Evolutionary conservation across 2,113 vertebrate genomes (phyloP).

Genomic region (Ochotona curzoniae): DNA sequence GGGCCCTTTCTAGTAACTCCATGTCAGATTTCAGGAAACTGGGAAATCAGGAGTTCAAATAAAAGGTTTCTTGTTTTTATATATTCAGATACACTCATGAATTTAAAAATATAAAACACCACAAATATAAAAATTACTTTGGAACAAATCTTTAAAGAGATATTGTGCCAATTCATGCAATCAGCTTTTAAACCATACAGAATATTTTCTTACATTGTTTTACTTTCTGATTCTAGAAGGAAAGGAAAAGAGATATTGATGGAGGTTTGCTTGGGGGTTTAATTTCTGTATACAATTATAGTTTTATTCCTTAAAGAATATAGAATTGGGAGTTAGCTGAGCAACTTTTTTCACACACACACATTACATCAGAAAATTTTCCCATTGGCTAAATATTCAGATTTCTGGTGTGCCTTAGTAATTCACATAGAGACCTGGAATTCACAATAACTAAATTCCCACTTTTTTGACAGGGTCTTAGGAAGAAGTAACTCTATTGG

Average conservation of each 20-base stretch:
- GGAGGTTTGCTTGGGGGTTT: background rate
- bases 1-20: background rate
- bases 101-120: conserved; percentile 19
- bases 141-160: background rate
- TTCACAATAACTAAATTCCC: background rate
- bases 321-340: background rate
- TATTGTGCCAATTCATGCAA: background rate
- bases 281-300: background rate
- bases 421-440: background rate
- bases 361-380: conserved; percentile 36
- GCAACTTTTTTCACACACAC: background rate
- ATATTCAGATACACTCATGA: background rate
- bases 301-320: background rate
- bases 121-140: background rate
- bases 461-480: background rate
- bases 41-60: background rate
- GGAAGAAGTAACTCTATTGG: background rate
- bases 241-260: background rate
- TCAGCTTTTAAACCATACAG: background rate
- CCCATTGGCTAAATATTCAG: background rate
- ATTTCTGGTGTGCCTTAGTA: conserved; percentile 4
- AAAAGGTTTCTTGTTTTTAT: background rate
- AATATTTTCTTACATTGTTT: conserved; percentile 27
- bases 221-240: background rate
- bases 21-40: background rate